Base-by-base conservation (phyloP, 2,888 invertebrate genomes). In the Perizoma flavofasciatum region DNA sequence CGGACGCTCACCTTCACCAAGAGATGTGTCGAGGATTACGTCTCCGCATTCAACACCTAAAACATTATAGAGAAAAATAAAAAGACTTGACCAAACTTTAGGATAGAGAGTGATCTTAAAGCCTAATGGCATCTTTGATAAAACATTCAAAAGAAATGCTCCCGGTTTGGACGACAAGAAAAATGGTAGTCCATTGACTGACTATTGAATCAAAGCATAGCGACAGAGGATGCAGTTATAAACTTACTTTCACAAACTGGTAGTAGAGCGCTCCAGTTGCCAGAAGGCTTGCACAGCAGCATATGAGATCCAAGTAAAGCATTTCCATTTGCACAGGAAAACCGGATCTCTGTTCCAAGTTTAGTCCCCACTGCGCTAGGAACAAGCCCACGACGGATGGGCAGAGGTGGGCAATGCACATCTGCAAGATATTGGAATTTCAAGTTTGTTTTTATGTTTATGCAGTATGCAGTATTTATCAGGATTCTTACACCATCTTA, bases 241-340 rank as follows among this genome's bases (percentile, higher is more conserved):
- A 9, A 89, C 94, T 93, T 85, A 95, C 96, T 96, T 86, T 96
- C 96, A 82, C 97, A 97, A 47, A 96, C 95, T 6, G 97, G 97
- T 63, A 96, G 89, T 3, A 96, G 95, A 0, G 95, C 94, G 71
- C 96, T 96, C 97, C 97, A 97, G 81, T 96, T 96, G 34, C 97
- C 97, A 22, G 96, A 96, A 0, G 97, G 96, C n/a, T 96, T 86
- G 81, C 97, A 97, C 49, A 91, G 82, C 35, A 97, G 93, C 73
- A 95, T 94, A 4, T 95, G 94, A 3, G 96, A 93, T 5, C 97
- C 97, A 55, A 97, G 95, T 45, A 97, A 87, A 0, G 96, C 95
- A 78, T 96, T 96, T 4, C 97, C 97, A 74, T 96, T 96, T 9
- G 95, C 94, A 78, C 97, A 97, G 35, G 94, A 94, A 83, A 97